Percentiles rank a stretch among this genome's conserved stretches.
Evolutionary conservation across 2,797 vertebrate species (phyloP).

Genomic region (Periparus ater): DNA sequence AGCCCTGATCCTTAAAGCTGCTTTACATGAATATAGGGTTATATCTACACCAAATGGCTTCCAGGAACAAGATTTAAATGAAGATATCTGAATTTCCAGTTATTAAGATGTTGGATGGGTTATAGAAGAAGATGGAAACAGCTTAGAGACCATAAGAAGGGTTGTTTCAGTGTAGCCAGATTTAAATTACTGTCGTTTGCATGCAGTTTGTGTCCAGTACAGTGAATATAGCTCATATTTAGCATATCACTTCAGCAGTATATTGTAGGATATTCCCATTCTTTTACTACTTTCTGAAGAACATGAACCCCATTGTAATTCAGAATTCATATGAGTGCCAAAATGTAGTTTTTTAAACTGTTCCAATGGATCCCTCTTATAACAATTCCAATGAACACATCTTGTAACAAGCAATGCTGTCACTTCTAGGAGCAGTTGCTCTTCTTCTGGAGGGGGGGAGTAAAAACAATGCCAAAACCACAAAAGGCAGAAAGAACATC

Average conservation of each 20-base stretch:
- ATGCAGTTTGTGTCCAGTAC: background rate
- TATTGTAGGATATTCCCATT: background rate
- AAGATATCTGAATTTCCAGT: constrained; percentile 4
- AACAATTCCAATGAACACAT: constrained; percentile 17
- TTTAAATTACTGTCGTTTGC: background rate
- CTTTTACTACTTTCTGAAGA: constrained; percentile 19
- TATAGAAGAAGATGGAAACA: background rate
- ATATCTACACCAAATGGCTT: background rate
- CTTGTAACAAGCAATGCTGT: background rate
- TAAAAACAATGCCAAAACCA: background rate
- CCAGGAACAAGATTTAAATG: background rate
- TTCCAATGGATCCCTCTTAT: constrained; percentile 16
- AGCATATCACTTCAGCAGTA: background rate
- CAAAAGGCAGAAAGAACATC: background rate
- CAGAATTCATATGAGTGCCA: background rate
- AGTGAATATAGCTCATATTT: constrained; percentile 7
- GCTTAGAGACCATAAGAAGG: background rate
- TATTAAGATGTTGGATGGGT: background rate
- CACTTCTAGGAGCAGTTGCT: constrained; percentile 2
- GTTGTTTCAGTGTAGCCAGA: background rate
- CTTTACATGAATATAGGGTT: background rate
- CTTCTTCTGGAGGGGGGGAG: background rate
- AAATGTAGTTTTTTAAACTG: constrained; percentile 21
- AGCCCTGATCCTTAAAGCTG: background rate
- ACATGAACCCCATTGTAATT: background rate